A percentile compares a stretch with the other conserved stretches of the same genome.
These are phyloP conservation scores for Dryadula phaetusa DNA, from an alignment of 2,888 invertebrate genomes.

Conservation along the genomic window DNA sequence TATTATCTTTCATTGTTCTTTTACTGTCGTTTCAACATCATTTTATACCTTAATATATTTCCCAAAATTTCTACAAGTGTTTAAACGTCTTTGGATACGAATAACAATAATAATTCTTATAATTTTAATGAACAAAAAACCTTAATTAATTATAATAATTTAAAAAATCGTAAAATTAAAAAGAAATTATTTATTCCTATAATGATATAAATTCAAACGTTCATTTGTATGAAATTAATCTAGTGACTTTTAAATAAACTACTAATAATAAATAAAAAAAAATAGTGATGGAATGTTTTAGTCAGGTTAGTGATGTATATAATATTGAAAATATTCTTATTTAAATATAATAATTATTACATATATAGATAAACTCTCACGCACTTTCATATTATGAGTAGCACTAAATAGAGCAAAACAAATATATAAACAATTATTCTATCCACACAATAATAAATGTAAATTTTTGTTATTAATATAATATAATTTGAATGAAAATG, in stretches of 20 bases:
- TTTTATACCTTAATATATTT: slow-evolving; percentile 44
- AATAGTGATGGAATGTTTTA: slow-evolving; percentile 66
- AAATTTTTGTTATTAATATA: slow-evolving; percentile 1
- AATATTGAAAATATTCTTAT: slow-evolving; percentile 64
- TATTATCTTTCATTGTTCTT: slow-evolving; percentile 58
- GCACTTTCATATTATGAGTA: slow-evolving; percentile 61
- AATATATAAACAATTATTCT: slow-evolving; percentile 19
- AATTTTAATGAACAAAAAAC: slow-evolving; percentile 41
- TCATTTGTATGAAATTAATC: slow-evolving; percentile 17
- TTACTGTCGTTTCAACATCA: slow-evolving; percentile 59
- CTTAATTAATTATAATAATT: slow-evolving; percentile 14
- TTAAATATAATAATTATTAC: slow-evolving; percentile 51
- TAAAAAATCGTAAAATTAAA: slow-evolving; percentile 15
- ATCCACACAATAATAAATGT: slow-evolving; percentile 15
- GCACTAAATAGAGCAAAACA: slow-evolving; percentile 56
- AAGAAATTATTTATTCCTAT: slow-evolving; percentile 2
- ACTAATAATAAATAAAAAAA: slow-evolving; percentile 48
- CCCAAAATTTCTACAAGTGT: slow-evolving; percentile 43
- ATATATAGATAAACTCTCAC: slow-evolving; percentile 60
- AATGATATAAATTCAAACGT: slow-evolving; percentile 19
- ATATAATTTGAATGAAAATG: slow-evolving; percentile 8
- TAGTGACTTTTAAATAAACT: slow-evolving; percentile 37
- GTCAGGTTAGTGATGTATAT: slow-evolving; percentile 58
- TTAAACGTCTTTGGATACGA: slow-evolving; percentile 47
- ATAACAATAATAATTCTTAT: slow-evolving; percentile 41